These are phyloP conservation scores for Leptopterna dolabrata DNA, from an alignment of 2,888 invertebrate species.

Conservation along the genomic window DNA sequence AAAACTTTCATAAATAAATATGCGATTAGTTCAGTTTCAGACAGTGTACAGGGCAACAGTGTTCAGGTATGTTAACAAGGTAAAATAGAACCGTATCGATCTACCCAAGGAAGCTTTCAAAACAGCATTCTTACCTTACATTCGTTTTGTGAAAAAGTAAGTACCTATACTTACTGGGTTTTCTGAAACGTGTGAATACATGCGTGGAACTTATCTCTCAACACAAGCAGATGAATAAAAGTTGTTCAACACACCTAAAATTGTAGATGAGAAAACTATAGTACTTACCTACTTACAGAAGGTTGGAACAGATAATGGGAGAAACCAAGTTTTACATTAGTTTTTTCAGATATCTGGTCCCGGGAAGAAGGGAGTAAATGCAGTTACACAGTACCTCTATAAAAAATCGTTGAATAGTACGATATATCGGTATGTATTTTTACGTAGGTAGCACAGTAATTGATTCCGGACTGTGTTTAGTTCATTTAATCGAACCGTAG, in stretches of 20 bases:
- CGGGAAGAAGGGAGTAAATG: neutral
- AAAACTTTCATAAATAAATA: neutral
- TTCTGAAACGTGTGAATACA: neutral
- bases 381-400: neutral
- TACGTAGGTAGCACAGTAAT: neutral
- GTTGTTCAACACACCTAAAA: neutral
- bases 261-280: neutral
- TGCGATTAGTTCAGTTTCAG: slow-evolving; percentile 37
- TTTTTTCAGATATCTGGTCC: neutral
- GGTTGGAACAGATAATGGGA: neutral
- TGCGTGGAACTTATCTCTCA: neutral
- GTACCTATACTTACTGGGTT: neutral
- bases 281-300: neutral
- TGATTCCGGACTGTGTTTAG: neutral
- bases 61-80: neutral
- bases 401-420: neutral
- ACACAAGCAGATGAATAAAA: neutral
- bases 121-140: slow-evolving; percentile 7
- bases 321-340: no score
- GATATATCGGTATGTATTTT: neutral
- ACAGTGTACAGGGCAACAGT: slow-evolving; percentile 13
- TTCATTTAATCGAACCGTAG: neutral
- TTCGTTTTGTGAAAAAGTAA: neutral
- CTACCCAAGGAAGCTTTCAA: slow-evolving; percentile 34
- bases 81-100: slow-evolving; percentile 16